Percentiles rank a stretch among this genome's conserved stretches.
Conservation (phyloP, 2,797 vertebrate genomes). For the Acrossocheilus fasciatus region DNA sequence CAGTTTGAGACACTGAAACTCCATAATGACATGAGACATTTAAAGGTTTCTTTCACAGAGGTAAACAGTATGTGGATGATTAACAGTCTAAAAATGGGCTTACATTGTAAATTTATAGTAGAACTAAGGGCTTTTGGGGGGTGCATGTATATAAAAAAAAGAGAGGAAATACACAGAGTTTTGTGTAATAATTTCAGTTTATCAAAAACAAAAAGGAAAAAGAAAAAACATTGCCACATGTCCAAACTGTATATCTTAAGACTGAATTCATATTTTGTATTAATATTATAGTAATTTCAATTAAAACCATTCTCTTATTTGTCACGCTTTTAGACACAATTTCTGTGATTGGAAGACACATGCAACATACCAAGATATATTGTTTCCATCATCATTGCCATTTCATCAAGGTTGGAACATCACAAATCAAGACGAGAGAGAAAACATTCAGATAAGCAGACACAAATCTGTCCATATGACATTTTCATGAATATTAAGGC, state of each 20-base stretch:
- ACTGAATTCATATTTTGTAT: neutral
- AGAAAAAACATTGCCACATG: neutral
- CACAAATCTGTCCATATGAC: conserved; percentile 13
- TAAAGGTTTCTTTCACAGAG: conserved; percentile 8
- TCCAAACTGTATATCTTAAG: neutral
- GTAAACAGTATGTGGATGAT: conserved; percentile 22
- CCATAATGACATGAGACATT: conserved; percentile 20
- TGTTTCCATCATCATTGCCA: neutral
- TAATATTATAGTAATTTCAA: neutral
- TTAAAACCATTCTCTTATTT: neutral
- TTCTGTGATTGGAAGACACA: conserved; percentile 30
- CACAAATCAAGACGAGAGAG: neutral
- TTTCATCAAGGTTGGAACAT: neutral
- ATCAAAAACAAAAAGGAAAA: neutral
- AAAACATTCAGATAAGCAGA: conserved; percentile 8
- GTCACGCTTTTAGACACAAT: neutral
- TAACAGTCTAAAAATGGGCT: conserved; percentile 46
- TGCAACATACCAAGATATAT: conserved; percentile 18
- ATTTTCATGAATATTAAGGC: conserved; percentile 52
- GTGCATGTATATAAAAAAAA: neutral
- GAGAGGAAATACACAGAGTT: neutral
- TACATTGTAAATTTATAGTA: neutral
- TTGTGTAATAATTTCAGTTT: neutral
- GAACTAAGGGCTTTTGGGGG: neutral
- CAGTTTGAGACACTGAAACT: neutral